A percentile compares a stretch with the other conserved stretches of the same genome.
Conservation (phyloP, 2,888 invertebrate genomes). For the Sepiola atlantica region DNA sequence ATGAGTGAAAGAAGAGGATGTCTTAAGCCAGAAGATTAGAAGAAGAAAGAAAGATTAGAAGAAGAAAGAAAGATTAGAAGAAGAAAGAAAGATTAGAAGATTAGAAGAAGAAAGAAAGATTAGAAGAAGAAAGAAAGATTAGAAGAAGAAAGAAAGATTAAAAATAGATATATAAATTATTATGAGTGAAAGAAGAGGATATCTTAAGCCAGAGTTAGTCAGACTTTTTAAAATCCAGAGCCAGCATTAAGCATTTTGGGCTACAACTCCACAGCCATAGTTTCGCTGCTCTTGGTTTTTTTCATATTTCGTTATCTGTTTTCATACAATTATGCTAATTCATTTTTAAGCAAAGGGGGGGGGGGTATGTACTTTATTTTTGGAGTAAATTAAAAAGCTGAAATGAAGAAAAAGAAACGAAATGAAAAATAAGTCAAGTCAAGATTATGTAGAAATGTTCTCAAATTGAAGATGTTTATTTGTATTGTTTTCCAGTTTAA, state of each 20-base stretch:
- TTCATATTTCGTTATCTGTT: not conserved
- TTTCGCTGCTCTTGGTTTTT: not conserved
- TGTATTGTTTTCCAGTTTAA: constrained; percentile 21
- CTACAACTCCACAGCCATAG: too few relatives aligned
- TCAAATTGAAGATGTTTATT: constrained; percentile 32
- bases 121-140: too few relatives aligned
- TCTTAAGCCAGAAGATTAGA: not conserved
- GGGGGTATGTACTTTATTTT: not conserved
- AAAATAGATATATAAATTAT: not conserved
- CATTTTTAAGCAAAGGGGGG: not conserved
- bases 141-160: too few relatives aligned
- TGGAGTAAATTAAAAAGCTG: not conserved
- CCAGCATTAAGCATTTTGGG: too few relatives aligned
- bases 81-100: too few relatives aligned
- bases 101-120: too few relatives aligned
- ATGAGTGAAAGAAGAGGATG: not conserved
- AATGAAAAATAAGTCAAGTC: not conserved
- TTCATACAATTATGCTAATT: not conserved
- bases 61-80: too few relatives aligned
- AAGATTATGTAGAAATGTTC: constrained; percentile 32
- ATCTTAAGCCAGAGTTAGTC: not conserved
- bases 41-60: too few relatives aligned
- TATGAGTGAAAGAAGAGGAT: not conserved
- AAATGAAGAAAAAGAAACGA: not conserved
- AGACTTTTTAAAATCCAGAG: too few relatives aligned